Evolutionary conservation across 2,797 vertebrate species (phyloP).

Genomic region (Pseudomugil gertrudae): DNA sequence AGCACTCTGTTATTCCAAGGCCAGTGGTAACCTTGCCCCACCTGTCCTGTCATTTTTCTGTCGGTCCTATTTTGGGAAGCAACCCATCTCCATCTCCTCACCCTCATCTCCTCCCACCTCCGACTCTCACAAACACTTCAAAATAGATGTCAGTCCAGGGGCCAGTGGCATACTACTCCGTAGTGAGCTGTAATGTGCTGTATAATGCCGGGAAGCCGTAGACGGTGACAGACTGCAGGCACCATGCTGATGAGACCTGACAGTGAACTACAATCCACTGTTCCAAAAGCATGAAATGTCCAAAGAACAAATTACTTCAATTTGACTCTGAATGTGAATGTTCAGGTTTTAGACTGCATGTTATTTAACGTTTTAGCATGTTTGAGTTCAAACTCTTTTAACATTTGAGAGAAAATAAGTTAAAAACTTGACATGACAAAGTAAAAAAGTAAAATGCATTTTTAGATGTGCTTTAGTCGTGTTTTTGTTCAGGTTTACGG

Average conservation of each 20-base stretch:
- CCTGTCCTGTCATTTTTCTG: slow-evolving; percentile 85
- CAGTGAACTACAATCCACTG: neutral
- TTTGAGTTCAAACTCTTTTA: neutral
- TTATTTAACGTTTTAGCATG: neutral
- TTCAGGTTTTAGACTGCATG: neutral
- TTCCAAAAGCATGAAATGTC: too few species aligned
- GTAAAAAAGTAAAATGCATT: too few species aligned
- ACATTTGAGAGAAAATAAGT: neutral
- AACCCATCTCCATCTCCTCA: neutral
- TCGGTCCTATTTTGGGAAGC: slow-evolving; percentile 78
- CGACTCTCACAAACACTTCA: slow-evolving; percentile 53
- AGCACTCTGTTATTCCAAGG: slow-evolving; percentile 81
- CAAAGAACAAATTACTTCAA: neutral
- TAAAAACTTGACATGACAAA: too few species aligned
- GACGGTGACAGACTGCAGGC: slow-evolving; percentile 13
- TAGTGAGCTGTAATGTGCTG: slow-evolving; percentile 15
- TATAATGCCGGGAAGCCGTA: neutral
- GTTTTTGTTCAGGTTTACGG: neutral
- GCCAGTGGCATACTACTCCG: slow-evolving; percentile 20
- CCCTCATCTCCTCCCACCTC: neutral
- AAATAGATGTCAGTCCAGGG: slow-evolving; percentile 58
- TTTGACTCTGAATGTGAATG: neutral
- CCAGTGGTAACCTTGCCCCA: slow-evolving; percentile 72
- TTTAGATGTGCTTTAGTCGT: too few species aligned
- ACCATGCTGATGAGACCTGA: neutral